These are phyloP conservation scores for Allophyes oxyacanthae DNA, from an alignment of 2,888 invertebrate species.

Conservation along the genomic window DNA sequence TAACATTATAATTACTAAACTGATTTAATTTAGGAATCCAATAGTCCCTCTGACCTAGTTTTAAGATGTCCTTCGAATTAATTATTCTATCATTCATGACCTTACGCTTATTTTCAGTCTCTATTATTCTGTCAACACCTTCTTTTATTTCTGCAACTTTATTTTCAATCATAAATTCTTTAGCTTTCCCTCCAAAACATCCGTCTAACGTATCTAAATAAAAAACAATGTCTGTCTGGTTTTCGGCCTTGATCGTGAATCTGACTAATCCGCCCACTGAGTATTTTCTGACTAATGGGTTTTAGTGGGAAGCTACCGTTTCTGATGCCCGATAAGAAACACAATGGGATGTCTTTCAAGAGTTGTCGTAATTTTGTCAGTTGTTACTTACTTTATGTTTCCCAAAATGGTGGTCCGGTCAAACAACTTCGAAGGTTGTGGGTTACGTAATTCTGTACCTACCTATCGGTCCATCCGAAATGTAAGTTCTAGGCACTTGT, in stretches of 20 bases:
- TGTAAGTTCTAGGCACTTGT: too few relatives aligned
- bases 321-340: conserved; percentile 48
- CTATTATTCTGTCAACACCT: neutral
- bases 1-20: too few relatives aligned
- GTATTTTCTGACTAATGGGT: conserved; percentile 34
- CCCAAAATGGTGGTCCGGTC: conserved; percentile 39
- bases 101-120: too few relatives aligned
- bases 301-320: conserved; percentile 33
- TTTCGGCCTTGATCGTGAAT: conserved; percentile 56
- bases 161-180: neutral
- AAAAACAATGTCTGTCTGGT: conserved; percentile 34
- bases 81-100: too few relatives aligned
- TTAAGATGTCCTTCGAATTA: too few relatives aligned
- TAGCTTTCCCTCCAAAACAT: neutral
- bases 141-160: neutral
- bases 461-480: too few relatives aligned
- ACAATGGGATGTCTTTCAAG: conserved; percentile 57
- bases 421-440: conserved; percentile 28
- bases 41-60: too few relatives aligned
- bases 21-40: too few relatives aligned
- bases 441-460: conserved; percentile 5
- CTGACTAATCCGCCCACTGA: conserved; percentile 54
- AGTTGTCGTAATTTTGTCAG: conserved; percentile 31
- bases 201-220: conserved; percentile 10
- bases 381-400: conserved; percentile 3